Evolutionary conservation across 2,888 invertebrate genomes (phyloP).

Genomic region (Balanococcus diminutus): DNA sequence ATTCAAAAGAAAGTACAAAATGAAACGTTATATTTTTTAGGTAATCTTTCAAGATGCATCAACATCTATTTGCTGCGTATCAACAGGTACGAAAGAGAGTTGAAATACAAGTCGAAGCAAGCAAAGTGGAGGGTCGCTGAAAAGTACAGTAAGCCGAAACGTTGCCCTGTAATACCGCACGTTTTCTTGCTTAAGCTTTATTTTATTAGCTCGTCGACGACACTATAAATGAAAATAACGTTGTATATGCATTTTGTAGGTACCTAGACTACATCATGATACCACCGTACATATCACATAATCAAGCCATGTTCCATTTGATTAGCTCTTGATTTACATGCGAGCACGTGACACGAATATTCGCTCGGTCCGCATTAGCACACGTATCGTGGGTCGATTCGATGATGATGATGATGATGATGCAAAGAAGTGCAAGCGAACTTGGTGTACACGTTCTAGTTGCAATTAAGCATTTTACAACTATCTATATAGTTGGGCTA

Average conservation of each 20-base stretch:
- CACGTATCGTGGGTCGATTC: background rate
- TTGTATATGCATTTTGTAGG: background rate
- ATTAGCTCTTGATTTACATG: slow-evolving; percentile 41
- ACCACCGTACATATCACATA: background rate
- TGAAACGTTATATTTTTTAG: background rate
- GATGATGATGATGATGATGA: background rate
- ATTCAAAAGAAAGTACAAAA: too few species aligned
- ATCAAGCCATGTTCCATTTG: slow-evolving; percentile 21
- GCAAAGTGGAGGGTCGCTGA: background rate
- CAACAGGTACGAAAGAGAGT: background rate
- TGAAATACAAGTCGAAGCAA: background rate
- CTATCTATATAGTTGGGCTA: background rate
- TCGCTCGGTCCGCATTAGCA: background rate
- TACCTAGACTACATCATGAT: background rate
- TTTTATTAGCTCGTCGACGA: slow-evolving; percentile 34
- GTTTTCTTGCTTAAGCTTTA: slow-evolving; percentile 36
- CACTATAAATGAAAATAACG: slow-evolving; percentile 21
- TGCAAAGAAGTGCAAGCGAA: background rate
- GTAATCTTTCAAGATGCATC: background rate
- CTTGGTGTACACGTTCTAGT: background rate
- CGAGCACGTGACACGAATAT: slow-evolving; percentile 25
- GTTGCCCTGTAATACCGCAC: slow-evolving; percentile 37
- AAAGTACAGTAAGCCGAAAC: background rate
- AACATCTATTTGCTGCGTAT: background rate
- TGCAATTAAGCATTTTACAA: background rate